phyloP scores from a whole-genome alignment of 2,888 invertebrate genomes.

The Unio delphinus region DNA sequence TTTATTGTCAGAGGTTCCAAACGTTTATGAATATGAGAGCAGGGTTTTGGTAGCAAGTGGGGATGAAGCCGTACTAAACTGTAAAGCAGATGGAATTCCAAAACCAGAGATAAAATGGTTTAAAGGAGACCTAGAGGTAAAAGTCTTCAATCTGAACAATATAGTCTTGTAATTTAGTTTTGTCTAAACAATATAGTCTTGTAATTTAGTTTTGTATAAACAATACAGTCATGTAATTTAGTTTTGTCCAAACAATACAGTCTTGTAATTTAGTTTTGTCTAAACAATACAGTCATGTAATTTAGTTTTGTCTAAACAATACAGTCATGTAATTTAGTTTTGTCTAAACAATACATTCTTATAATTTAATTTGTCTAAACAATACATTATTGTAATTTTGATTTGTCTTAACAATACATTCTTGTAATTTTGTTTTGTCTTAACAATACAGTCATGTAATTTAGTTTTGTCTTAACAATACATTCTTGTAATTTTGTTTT shows the following conservation, averaged over 20 bases:
- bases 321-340: neutral
- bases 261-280: too few relatives aligned
- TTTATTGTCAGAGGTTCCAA: constrained; percentile 57
- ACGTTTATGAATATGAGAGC: constrained; percentile 52
- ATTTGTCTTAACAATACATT: neutral
- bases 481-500: neutral
- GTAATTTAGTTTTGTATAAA: neutral
- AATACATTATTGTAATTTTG: neutral
- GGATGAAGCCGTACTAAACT: constrained; percentile 63
- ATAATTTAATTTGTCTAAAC: neutral
- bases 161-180: neutral
- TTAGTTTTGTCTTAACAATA: neutral
- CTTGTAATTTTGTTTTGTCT: neutral
- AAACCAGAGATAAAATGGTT: constrained; percentile 66
- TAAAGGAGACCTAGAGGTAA: constrained; percentile 56
- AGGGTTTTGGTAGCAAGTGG: constrained; percentile 65
- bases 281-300: neutral
- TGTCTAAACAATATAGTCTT: neutral
- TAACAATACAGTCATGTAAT: neutral
- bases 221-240: too few relatives aligned
- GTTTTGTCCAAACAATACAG: too few relatives aligned
- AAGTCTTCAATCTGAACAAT: neutral
- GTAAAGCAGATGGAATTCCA: constrained; percentile 71
- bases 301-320: neutral
- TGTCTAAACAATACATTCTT: neutral